Percentiles rank a stretch among this genome's conserved stretches.
Conservation (phyloP, 2,888 invertebrate genomes). For the Imbricaverruca yamaguchii region DNA sequence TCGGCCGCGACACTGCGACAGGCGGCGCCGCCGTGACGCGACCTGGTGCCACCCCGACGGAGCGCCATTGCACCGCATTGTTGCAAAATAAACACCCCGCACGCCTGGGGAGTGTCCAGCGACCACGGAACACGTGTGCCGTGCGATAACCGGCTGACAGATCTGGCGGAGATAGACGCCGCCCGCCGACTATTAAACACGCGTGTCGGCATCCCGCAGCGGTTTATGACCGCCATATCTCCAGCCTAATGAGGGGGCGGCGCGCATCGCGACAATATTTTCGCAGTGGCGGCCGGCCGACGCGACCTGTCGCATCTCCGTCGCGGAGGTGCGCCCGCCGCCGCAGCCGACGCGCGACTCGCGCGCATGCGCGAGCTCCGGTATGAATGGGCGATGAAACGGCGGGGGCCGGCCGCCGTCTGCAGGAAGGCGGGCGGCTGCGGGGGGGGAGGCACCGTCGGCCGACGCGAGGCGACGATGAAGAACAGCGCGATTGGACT, state of each 20-base stretch:
- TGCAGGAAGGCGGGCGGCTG: neutral
- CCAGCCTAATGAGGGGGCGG: neutral
- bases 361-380: neutral
- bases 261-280: neutral
- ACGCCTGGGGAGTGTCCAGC: neutral
- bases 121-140: neutral
- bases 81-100: neutral
- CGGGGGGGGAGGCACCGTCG: neutral
- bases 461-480: neutral
- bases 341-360: neutral
- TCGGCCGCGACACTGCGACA: too few relatives aligned
- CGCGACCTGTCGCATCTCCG: neutral
- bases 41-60: neutral
- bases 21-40: too few relatives aligned
- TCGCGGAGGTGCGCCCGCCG: too few relatives aligned
- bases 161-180: neutral
- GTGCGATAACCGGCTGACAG: neutral
- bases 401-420: neutral
- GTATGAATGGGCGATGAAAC: neutral
- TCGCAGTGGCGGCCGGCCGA: neutral
- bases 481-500: neutral
- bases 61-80: neutral
- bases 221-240: neutral
- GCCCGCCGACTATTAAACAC: neutral
- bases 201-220: neutral